phyloP scores from a whole-genome alignment of 2,113 vertebrate genomes.

The Clupea harengus region DNA sequence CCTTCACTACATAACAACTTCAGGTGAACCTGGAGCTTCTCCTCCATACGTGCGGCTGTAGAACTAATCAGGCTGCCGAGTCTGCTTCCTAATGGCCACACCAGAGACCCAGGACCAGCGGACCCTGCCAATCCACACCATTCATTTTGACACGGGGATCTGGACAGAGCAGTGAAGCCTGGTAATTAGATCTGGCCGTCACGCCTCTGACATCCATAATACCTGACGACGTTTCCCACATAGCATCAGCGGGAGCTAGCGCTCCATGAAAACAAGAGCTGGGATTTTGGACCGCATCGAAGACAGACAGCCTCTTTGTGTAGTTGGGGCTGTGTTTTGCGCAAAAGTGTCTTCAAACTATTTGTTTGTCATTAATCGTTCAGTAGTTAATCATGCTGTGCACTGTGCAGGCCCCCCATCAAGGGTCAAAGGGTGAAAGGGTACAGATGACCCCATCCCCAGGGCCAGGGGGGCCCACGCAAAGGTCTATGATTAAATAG shows the following conservation, averaged over 20 bases:
- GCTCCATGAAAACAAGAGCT: not conserved
- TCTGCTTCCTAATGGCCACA: conserved; percentile 55
- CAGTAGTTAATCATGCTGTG: not conserved
- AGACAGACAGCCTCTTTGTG: conserved; percentile 9
- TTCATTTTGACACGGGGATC: conserved; percentile 50
- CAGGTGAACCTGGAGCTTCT: conserved; percentile 9
- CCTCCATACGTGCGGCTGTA: conserved; percentile 16
- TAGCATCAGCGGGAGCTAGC: conserved; percentile 1
- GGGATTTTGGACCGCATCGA: not conserved
- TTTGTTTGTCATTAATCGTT: not conserved
- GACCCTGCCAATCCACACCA: conserved; percentile 46
- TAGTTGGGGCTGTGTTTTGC: not conserved
- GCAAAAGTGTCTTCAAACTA: no score
- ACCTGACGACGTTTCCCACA: conserved; percentile 42
- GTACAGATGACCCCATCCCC: no score
- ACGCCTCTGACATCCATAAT: conserved; percentile 48
- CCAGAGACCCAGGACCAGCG: conserved; percentile 49
- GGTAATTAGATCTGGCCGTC: conserved; percentile 55
- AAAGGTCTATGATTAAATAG: no score
- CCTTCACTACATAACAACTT: conserved; percentile 17
- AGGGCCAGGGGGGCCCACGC: no score
- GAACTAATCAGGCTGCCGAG: conserved; percentile 49
- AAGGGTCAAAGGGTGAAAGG: no score
- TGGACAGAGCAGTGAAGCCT: conserved; percentile 28
- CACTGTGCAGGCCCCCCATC: not conserved